Base-by-base conservation (phyloP, 1,140 invertebrate species). In the Ganaspis sp. region DNA sequence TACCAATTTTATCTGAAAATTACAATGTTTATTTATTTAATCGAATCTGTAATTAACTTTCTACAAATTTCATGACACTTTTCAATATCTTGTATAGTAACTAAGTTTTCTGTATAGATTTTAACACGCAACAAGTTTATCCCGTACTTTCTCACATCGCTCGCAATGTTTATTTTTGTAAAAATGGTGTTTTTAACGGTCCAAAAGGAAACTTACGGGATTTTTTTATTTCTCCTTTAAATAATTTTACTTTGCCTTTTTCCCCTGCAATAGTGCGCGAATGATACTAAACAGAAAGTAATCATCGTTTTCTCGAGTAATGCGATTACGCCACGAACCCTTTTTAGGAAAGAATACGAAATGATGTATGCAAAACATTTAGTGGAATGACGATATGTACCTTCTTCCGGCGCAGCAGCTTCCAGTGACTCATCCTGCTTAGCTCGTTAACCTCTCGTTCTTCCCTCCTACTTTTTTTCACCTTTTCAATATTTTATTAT, bases 391-490 rank as follows among this genome's bases (percentile, higher is more conserved):
- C 12, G 26, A 64, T 26, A 26, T 34, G 26, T 90, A 91, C 90
- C 90, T 91, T 91, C 81, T 91, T 91, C 79, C 90, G 87, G 77
- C 90, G 88, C 72, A 91, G 80, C 72, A 91, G 81, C 77, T 90
- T 91, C 90, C 90, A 91, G 85, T 91, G 89, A 87, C 86, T 90
- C 90, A 91, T 91, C 81, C 81, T 89, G 84, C 75, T 75, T 64
- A 64, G 58, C 75, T 85, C 73, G 75, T 86, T 85, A 83, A 77
- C 34, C 76, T 82, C 73, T 80, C 54, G 17, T 58, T 72, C 70
- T 71, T 77, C 37, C 23, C 42, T 40, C 29, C 34, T 37, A 69
- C 69, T 74, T 9, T 26, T 64, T 12, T 37, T 70, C 72, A 38
- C 40, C 40, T 26, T 42, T 4, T 9, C 72, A 37, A 17, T 69